Conservation (phyloP, 2,888 invertebrate species). For the Acholoe squamosa region DNA sequence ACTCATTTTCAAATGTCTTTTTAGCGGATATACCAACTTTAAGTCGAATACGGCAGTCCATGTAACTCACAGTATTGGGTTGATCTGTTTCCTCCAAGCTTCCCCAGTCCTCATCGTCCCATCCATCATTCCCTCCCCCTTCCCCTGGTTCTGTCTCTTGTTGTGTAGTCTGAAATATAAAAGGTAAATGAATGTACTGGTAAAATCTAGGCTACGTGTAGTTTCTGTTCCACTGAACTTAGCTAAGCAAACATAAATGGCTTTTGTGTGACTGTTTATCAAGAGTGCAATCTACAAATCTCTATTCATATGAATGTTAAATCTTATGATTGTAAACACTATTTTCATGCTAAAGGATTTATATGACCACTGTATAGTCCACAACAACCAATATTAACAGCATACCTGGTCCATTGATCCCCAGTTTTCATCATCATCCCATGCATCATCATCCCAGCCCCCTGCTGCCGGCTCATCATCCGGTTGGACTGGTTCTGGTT, state of each 20-base stretch:
- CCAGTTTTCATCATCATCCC: constrained; percentile 91
- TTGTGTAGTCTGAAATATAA: neutral
- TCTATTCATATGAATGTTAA: too few relatives aligned
- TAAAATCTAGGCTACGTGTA: neutral
- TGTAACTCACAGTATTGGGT: neutral
- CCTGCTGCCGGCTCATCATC: constrained; percentile 50
- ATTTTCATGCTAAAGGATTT: too few relatives aligned
- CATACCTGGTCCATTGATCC: constrained; percentile 91
- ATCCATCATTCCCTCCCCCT: constrained; percentile 85
- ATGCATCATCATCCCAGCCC: constrained; percentile 89
- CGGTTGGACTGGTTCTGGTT: neutral
- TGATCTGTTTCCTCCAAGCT: constrained; percentile 74
- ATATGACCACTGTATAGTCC: too few relatives aligned
- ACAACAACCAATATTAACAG: neutral
- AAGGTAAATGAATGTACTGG: neutral
- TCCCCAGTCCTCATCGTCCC: constrained; percentile 88
- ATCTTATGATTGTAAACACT: too few relatives aligned
- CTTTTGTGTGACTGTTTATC: too few relatives aligned
- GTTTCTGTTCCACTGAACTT: neutral
- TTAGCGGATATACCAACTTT: too few relatives aligned
- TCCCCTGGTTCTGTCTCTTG: neutral
- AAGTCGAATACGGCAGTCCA: too few relatives aligned
- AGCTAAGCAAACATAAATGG: too few relatives aligned
- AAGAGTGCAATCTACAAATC: too few relatives aligned
- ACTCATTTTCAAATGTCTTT: too few relatives aligned